Percentiles rank a stretch among this genome's conserved stretches.
These are phyloP conservation scores for Hydriomena furcata DNA, from an alignment of 2,888 invertebrate genomes.

Conservation along the genomic window DNA sequence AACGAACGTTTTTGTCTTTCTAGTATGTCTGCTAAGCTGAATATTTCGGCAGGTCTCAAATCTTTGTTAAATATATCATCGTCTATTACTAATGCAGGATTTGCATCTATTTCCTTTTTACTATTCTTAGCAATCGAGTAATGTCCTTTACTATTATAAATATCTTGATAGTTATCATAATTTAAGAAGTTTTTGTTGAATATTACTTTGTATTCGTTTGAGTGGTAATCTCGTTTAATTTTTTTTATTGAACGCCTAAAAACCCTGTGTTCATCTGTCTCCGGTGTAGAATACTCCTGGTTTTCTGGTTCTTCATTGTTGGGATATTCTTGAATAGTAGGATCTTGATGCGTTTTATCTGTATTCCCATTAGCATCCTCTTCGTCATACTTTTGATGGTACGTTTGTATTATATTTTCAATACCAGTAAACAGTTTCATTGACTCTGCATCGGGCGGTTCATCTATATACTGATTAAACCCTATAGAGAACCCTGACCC, in stretches of 20 bases:
- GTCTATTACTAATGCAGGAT: constrained; percentile 39
- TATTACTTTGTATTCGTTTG: constrained; percentile 53
- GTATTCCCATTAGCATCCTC: constrained; percentile 24
- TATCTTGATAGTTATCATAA: constrained; percentile 50
- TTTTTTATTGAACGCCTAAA: constrained; percentile 43
- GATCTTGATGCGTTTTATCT: constrained; percentile 16
- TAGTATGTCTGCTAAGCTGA: constrained; percentile 50
- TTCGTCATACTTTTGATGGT: constrained; percentile 56
- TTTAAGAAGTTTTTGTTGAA: constrained; percentile 46
- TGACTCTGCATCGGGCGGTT: constrained; percentile 63
- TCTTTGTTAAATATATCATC: constrained; percentile 51
- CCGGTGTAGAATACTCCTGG: constrained; percentile 15
- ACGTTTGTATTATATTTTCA: constrained; percentile 60
- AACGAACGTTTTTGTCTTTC: constrained; percentile 56
- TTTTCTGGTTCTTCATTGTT: constrained; percentile 11
- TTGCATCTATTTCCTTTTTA: constrained; percentile 11
- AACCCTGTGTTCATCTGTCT: constrained; percentile 40
- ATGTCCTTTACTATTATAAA: constrained; percentile 37
- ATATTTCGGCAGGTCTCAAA: constrained; percentile 58
- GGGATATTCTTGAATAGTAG: constrained; percentile 3
- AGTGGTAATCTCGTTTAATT: constrained; percentile 46
- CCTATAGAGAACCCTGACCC: constrained; percentile 70
- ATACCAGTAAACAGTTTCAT: constrained; percentile 65
- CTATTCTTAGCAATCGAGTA: constrained; percentile 19
- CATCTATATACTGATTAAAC: constrained; percentile 66